phyloP scores from a whole-genome alignment of 2,888 invertebrate species.

The Thysanoteuthis rhombus region DNA sequence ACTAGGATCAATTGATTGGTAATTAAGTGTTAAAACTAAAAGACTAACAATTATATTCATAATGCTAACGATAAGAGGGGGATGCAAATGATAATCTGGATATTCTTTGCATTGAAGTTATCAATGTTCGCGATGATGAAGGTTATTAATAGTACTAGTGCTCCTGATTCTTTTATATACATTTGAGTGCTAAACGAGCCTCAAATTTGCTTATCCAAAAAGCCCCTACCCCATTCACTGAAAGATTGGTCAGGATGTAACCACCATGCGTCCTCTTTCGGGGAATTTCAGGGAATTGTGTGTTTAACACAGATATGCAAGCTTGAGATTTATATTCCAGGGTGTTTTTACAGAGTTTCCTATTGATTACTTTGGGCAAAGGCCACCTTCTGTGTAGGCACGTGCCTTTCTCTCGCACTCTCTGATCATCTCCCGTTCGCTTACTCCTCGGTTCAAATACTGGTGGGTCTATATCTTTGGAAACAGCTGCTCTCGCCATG shows the following conservation, averaged over 20 bases:
- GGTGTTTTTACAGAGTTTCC: background rate
- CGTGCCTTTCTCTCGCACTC: background rate
- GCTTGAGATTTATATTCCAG: background rate
- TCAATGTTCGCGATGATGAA: background rate
- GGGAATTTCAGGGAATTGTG: background rate
- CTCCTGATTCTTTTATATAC: background rate
- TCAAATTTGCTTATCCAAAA: background rate
- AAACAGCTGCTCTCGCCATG: background rate
- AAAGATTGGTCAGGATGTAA: background rate
- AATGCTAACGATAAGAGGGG: no score
- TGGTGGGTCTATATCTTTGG: background rate
- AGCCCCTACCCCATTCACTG: background rate
- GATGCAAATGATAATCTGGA: no score
- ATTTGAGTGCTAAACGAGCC: background rate
- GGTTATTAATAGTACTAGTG: background rate
- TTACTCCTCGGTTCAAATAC: background rate
- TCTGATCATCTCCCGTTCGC: background rate
- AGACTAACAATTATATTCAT: no score
- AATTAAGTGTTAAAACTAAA: no score
- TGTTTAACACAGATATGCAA: constrained; percentile 12
- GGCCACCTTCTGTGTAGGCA: background rate
- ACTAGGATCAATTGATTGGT: no score
- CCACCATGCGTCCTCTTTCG: background rate
- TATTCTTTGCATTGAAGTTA: background rate
- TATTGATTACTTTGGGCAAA: background rate